Evolutionary conservation across 92 coral and sea anemone genomes (phyloP).

Genomic region (Phenganax stokvisi): DNA sequence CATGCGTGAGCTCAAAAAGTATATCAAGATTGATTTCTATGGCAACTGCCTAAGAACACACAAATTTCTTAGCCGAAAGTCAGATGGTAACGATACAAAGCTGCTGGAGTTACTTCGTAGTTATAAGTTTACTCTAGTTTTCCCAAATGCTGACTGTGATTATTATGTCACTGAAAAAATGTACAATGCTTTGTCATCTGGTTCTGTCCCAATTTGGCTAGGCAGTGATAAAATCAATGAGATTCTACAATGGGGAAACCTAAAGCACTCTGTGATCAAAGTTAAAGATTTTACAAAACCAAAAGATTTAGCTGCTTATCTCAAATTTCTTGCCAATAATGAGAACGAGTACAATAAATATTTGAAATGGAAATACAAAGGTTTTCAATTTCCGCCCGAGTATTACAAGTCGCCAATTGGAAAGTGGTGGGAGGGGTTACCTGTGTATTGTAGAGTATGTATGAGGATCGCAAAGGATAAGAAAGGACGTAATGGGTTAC

Average conservation of each 20-base stretch:
- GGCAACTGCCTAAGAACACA: slow-evolving; percentile 77
- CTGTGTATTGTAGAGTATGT: slow-evolving; percentile 92
- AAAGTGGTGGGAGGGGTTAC: slow-evolving; percentile 89
- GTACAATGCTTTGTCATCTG: slow-evolving; percentile 79
- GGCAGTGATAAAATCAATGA: slow-evolving; percentile 94
- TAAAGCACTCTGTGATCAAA: slow-evolving; percentile 80
- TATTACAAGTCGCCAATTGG: slow-evolving; percentile 76
- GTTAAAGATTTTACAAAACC: slow-evolving; percentile 81
- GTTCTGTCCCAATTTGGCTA: slow-evolving; percentile 86
- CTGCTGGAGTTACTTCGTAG: slow-evolving; percentile 57
- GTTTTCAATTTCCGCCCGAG: slow-evolving; percentile 58
- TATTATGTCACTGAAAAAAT: slow-evolving; percentile 89
- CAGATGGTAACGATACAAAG: slow-evolving; percentile 68
- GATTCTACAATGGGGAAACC: slow-evolving; percentile 74
- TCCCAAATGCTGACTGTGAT: slow-evolving; percentile 95
- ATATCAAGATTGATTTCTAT: slow-evolving; percentile 74
- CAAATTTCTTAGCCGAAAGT: slow-evolving; percentile 64
- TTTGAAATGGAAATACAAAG: slow-evolving; percentile 90
- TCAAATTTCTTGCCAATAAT: slow-evolving; percentile 61
- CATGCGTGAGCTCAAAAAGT: slow-evolving; percentile 72
- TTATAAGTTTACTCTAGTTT: slow-evolving; percentile 87
- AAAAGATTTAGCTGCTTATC: slow-evolving; percentile 69
- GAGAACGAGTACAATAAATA: slow-evolving; percentile 90
- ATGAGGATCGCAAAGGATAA: slow-evolving; percentile 84
- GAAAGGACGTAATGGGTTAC: slow-evolving; percentile 32